A percentile compares a stretch with the other conserved stretches of the same genome.
Evolutionary conservation across 2,113 vertebrate species (phyloP).

Genomic region (Cyanoderma ruficeps): DNA sequence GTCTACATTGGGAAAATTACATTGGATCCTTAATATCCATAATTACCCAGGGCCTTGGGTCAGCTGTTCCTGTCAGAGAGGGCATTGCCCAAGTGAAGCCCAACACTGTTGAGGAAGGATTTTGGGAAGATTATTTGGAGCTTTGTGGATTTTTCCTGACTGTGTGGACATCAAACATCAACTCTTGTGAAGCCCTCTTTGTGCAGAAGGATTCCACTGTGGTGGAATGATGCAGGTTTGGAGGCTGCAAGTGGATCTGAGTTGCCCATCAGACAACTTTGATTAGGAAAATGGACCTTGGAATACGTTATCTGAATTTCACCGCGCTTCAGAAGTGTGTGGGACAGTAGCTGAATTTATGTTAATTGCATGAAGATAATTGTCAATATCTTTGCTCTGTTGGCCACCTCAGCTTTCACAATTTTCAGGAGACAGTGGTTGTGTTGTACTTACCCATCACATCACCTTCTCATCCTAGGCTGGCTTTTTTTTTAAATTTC

Average conservation of each 20-base stretch:
- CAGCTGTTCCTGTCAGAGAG: accelerated
- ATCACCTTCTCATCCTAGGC: neutral
- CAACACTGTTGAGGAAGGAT: accelerated
- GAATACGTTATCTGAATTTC: neutral
- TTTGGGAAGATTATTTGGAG: too few relatives aligned
- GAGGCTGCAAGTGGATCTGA: neutral
- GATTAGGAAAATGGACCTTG: neutral
- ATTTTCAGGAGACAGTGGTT: neutral
- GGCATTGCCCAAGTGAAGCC: neutral
- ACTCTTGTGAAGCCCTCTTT: accelerated
- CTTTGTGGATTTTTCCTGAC: neutral
- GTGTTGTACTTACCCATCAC: neutral
- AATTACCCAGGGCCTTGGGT: neutral
- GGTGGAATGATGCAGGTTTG: neutral
- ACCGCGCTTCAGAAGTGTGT: accelerated
- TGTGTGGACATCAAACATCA: accelerated
- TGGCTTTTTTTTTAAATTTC: neutral
- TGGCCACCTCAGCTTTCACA: neutral
- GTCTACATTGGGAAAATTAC: neutral
- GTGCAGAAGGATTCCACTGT: accelerated
- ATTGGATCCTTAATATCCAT: neutral
- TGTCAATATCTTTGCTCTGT: neutral
- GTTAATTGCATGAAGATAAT: neutral
- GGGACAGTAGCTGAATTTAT: neutral
- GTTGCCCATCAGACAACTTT: accelerated